Base-by-base conservation (phyloP, 2,113 vertebrate species). In the Dryoscopus gambensis region DNA sequence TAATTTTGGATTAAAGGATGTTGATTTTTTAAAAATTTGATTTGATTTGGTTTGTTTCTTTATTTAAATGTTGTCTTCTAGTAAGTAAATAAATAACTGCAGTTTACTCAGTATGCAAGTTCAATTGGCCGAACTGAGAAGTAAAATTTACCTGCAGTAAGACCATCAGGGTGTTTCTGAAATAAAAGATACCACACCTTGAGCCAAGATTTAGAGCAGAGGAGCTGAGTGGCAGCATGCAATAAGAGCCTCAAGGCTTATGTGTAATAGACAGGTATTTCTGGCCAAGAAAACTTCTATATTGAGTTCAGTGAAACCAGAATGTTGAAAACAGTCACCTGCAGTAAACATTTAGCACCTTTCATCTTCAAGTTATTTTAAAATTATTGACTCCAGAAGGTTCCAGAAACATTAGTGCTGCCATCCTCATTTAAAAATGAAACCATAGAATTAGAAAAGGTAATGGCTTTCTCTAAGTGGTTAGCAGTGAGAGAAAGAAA, bases 21-120 rank as follows among this genome's bases (percentile, higher is more conserved):
- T 3, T 11, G 13, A 4, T 1, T 6, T 24, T 70, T 31, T 10
- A 0, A 4, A 4, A 42, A 15, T 37, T 50, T 46, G 6, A 64
- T 52, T 53, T 33, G 4, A 21, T 63, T 69, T 68, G 9, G 13
- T 64, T 69, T 68, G 9, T 11, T 64, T 80, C 10, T 74, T 70
- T 79, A 25, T 49, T 52, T 70, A 59, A 90, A 80, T 62, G 4
- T 17, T 83, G 24, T 33, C 8, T 67, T 56, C 27, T 9, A 4
- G 9, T 30, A 76, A 63, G 33, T 31, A 80, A 91, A 91, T 47
- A 81, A 77, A 75, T 17, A 78, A 6, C 9, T 75, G 62, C 30
- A 71, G 19, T 59, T 28, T 71, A 44, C 44, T 47, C 28, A 64
- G 18, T 14, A n/a, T 21, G 19, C 15, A 31, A 44, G 53, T 71